Evolutionary conservation across 2,797 vertebrate genomes (phyloP).

Genomic region (Poecile montanus): DNA sequence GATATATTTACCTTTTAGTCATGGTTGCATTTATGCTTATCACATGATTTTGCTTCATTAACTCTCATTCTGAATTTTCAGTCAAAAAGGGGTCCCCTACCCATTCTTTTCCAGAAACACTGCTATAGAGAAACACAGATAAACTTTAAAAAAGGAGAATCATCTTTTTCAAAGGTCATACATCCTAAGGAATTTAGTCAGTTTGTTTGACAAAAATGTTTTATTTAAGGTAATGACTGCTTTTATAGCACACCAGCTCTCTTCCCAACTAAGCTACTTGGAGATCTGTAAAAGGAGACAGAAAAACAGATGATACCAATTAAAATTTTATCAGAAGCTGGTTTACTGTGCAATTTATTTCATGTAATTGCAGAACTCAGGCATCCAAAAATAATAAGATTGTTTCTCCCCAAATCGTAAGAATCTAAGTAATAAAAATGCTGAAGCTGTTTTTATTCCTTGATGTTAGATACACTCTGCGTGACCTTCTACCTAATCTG

Average conservation of each 20-base stretch:
- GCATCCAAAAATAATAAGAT: background rate
- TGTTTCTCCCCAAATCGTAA: background rate
- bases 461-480: background rate
- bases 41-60: background rate
- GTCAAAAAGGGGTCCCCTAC: background rate
- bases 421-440: background rate
- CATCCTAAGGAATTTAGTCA: background rate
- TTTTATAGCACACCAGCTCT: background rate
- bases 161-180: background rate
- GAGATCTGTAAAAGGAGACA: background rate
- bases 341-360: background rate
- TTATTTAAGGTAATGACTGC: background rate
- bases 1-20: background rate
- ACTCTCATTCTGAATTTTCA: background rate
- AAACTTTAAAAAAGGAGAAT: background rate
- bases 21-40: background rate
- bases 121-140: background rate
- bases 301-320: background rate
- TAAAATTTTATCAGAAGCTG: background rate
- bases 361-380: background rate
- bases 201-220: background rate
- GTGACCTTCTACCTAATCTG: slow-evolving; percentile 26
- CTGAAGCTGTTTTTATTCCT: background rate
- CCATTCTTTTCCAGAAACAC: background rate
- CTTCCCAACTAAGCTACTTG: background rate